Evolutionary conservation across 2,797 vertebrate genomes (phyloP).

Genomic region (Thunnus albacares): DNA sequence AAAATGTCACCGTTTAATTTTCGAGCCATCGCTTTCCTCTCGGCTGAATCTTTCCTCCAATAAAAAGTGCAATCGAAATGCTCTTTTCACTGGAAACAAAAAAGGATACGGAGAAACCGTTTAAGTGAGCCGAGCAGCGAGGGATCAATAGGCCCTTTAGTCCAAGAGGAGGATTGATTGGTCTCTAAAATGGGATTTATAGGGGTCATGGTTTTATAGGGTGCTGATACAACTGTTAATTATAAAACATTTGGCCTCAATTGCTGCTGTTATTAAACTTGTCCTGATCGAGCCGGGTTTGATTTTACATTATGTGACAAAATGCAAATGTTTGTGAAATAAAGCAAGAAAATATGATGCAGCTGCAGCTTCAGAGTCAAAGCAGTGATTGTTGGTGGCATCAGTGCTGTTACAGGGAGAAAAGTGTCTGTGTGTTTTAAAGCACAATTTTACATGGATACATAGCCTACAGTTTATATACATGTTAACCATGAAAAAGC

Average conservation of each 20-base stretch:
- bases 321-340: conserved; percentile 25
- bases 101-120: conserved; percentile 81
- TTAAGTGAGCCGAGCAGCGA: conserved; percentile 81
- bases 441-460: no score
- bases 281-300: conserved; percentile 88
- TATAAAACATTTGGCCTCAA: conserved; percentile 93
- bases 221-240: conserved; percentile 95
- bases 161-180: conserved; percentile 91
- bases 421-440: no score
- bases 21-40: conserved; percentile 87
- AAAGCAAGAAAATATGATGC: not conserved
- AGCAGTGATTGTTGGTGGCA: not conserved
- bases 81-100: conserved; percentile 88
- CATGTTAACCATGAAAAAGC: not conserved
- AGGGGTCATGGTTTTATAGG: conserved; percentile 94
- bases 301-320: conserved; percentile 79
- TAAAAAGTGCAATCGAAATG: conserved; percentile 93
- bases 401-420: no score
- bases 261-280: conserved; percentile 93
- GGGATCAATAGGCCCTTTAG: conserved; percentile 90
- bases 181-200: conserved; percentile 96
- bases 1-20: conserved; percentile 98
- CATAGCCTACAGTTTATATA: no score
- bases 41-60: conserved; percentile 91
- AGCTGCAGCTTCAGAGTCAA: conserved; percentile 8